These are phyloP conservation scores for Pseudotriccus pelzelni DNA, from an alignment of 2,797 vertebrate genomes.

Conservation along the genomic window DNA sequence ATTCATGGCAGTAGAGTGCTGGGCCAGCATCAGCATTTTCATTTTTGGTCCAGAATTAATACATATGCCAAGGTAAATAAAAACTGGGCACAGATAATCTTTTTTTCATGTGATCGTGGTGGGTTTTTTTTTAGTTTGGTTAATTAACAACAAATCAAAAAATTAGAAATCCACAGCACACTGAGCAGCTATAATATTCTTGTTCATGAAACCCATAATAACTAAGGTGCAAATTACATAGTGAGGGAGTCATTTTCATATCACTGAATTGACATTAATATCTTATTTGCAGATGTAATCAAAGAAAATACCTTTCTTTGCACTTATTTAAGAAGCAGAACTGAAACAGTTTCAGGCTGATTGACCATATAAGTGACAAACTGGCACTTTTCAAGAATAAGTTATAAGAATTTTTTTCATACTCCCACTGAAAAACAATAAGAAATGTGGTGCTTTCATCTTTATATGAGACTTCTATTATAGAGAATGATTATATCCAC, in stretches of 20 bases:
- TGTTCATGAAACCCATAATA: conserved; percentile 69
- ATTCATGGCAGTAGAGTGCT: not conserved
- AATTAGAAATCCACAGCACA: conserved; percentile 9
- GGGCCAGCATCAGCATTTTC: conserved; percentile 12
- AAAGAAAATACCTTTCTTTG: conserved; percentile 62
- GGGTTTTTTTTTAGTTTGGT: not conserved
- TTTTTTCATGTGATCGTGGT: not conserved
- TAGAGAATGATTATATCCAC: not conserved
- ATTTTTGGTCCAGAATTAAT: not conserved
- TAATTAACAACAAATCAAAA: conserved; percentile 43
- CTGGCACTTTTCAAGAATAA: not conserved
- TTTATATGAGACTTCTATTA: not conserved
- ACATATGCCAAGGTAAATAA: not conserved
- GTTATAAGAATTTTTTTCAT: not conserved
- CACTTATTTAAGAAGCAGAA: conserved; percentile 47
- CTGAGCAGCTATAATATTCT: conserved; percentile 40
- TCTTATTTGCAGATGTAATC: conserved; percentile 68
- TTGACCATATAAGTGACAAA: conserved; percentile 45
- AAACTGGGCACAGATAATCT: not conserved
- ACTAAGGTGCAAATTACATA: conserved; percentile 63
- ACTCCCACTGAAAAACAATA: not conserved
- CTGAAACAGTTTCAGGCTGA: conserved; percentile 33
- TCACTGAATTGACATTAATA: conserved; percentile 68
- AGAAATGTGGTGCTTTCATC: not conserved
- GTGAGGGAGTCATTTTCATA: conserved; percentile 66